Percentiles rank a stretch among this genome's conserved stretches.
phyloP scores from a whole-genome alignment of 2,797 vertebrate genomes.

The Acipenser transmontanus region DNA sequence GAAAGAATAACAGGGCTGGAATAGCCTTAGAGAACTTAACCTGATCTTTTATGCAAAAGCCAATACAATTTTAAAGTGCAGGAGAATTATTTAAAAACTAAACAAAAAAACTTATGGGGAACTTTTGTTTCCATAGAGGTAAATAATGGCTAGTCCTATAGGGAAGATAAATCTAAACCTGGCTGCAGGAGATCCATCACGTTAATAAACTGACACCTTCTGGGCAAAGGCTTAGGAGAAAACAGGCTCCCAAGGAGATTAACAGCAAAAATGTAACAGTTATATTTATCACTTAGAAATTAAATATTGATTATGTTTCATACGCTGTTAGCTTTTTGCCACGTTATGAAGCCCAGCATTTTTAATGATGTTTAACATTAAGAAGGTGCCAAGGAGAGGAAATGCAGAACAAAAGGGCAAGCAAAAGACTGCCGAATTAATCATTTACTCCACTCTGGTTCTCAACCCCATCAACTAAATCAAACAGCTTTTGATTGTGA shows the following conservation, averaged over 20 bases:
- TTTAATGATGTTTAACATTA: constrained; percentile 8
- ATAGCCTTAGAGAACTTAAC: too few relatives aligned
- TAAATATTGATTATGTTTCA: constrained; percentile 8
- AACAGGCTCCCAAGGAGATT: constrained; percentile 4
- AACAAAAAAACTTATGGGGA: background rate
- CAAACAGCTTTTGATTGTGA: too few relatives aligned
- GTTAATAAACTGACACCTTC: constrained; percentile 7
- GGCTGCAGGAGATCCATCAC: constrained; percentile 6
- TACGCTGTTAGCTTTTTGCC: constrained; percentile 7
- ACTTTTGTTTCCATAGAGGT: constrained; percentile 2
- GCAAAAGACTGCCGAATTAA: background rate
- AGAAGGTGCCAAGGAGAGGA: background rate
- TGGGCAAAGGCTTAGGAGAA: background rate
- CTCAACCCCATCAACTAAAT: too few relatives aligned
- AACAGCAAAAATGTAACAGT: constrained; percentile 6
- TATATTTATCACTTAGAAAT: constrained; percentile 10
- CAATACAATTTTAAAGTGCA: background rate
- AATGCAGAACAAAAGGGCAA: background rate
- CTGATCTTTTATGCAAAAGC: background rate
- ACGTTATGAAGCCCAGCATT: constrained; percentile 9
- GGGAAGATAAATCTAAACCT: constrained; percentile 3
- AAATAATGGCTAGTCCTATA: constrained; percentile 8
- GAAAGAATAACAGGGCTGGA: too few relatives aligned
- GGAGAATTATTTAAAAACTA: background rate
- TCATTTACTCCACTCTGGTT: background rate